Percentiles rank a stretch among this genome's conserved stretches.
These are phyloP conservation scores for Nipponacmea schrenckii DNA, from an alignment of 2,888 invertebrate species.

Conservation along the genomic window DNA sequence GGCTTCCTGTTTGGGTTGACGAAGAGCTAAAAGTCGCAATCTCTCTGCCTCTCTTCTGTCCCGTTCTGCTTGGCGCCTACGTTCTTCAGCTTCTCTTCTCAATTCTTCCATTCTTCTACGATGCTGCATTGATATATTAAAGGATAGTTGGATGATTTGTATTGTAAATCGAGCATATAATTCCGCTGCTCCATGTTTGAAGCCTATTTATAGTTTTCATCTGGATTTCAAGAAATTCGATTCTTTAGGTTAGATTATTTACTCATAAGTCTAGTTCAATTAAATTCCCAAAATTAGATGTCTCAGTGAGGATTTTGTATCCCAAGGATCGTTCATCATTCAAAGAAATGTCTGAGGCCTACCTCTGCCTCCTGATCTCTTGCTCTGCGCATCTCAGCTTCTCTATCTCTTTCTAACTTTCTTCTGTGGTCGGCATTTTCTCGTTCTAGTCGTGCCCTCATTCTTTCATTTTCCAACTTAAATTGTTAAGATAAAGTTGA, in stretches of 20 bases:
- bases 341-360: not conserved
- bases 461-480: slow-evolving; percentile 22
- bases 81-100: slow-evolving; percentile 45
- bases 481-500: not conserved
- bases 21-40: slow-evolving; percentile 5
- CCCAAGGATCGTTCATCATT: too few species aligned
- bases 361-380: slow-evolving; percentile 31
- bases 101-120: slow-evolving; percentile 50
- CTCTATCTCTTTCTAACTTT: slow-evolving; percentile 29
- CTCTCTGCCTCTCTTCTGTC: slow-evolving; percentile 42
- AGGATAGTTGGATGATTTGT: too few species aligned
- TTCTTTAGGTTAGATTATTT: too few species aligned
- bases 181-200: too few species aligned
- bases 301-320: too few species aligned
- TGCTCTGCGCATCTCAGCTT: slow-evolving; percentile 29
- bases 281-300: too few species aligned
- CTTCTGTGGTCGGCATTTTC: slow-evolving; percentile 32
- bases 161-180: too few species aligned
- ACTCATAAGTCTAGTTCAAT: too few species aligned
- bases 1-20: not conserved
- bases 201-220: too few species aligned
- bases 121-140: slow-evolving; percentile 30
- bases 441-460: slow-evolving; percentile 20
- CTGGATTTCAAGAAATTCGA: too few species aligned
- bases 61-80: slow-evolving; percentile 48